Conservation (phyloP, 2,888 invertebrate genomes). For the Gortyna flavago region DNA sequence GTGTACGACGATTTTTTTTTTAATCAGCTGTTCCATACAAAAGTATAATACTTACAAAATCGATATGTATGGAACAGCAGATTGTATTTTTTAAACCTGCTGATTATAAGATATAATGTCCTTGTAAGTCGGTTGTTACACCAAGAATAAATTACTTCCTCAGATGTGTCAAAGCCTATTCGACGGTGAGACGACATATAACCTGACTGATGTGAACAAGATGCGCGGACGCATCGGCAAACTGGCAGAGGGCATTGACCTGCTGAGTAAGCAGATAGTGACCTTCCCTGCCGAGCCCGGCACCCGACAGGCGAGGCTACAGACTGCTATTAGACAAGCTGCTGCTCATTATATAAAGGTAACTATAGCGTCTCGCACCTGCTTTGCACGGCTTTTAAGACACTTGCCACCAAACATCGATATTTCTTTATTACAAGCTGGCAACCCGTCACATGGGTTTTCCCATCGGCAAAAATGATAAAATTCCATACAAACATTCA, state of each 20-base stretch:
- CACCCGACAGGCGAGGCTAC: slow-evolving; percentile 91
- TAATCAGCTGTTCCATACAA: background rate
- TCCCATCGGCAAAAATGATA: too few species aligned
- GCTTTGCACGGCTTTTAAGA: background rate
- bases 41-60: background rate
- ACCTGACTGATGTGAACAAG: slow-evolving; percentile 95
- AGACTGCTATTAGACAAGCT: slow-evolving; percentile 93
- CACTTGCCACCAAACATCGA: background rate
- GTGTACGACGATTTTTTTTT: background rate
- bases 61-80: background rate
- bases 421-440: background rate
- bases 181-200: slow-evolving; percentile 97
- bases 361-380: slow-evolving; percentile 9
- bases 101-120: background rate
- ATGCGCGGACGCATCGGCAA: slow-evolving; percentile 95
- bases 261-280: slow-evolving; percentile 94
- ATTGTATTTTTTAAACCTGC: background rate
- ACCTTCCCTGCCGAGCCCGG: slow-evolving; percentile 91
- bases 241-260: slow-evolving; percentile 96
- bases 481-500: background rate
- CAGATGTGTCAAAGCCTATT: slow-evolving; percentile 91
- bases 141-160: background rate
- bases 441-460: too few species aligned
- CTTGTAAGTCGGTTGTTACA: background rate
- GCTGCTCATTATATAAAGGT: slow-evolving; percentile 95